Base-by-base conservation (phyloP, 2,113 vertebrate species). In the Tachuris rubrigastra region DNA sequence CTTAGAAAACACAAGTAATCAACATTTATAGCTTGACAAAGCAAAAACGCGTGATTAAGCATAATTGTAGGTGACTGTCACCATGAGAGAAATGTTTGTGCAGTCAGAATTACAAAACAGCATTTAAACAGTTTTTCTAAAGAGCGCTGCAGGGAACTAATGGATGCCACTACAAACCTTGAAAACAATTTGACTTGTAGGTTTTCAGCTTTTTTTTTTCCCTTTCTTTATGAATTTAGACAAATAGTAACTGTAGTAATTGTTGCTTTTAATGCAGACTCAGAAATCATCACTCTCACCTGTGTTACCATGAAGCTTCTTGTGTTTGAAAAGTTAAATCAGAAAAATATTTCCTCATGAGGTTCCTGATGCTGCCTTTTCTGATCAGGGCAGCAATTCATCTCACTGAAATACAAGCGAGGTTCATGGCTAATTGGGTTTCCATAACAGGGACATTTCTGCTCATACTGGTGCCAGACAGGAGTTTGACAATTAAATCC, bases 1-100 rank as follows among this genome's bases (percentile, higher is more conserved):
- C 74, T 68, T 59, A 17, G 42, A 63, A 90, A 94, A 58, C 18
- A 10, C 49, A 60, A 86, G 44, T 69, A 93, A 90, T 69, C 78
- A 94, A 62, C 31, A 49, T 75, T 92, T 62, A 33, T 84, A 86
- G 58, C 20, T 85, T 59, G 63, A 76, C 82, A 85, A 93, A 91
- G 73, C 49, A 76, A 91, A 94, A 96, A 84, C 62, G n/a, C 33
- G 33, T 78, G 39, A 85, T 85, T 93, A 67, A 92, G 24, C 49
- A 56, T 92, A 93, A 92, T 66, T 68, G 71, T 52, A 69, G 62
- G 41, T 77, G 93, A 80, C 52, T 88, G 74, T 87, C 69, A 60
- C 76, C 47, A 49, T 37, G 39, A 91, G 58, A 79, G 65, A 58
- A 67, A 93, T 63, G 65, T 89, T 91, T 91, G 60, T 0, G 9